Evolutionary conservation across 2,797 vertebrate species (phyloP).

Genomic region (Rhynchonycteris naso): DNA sequence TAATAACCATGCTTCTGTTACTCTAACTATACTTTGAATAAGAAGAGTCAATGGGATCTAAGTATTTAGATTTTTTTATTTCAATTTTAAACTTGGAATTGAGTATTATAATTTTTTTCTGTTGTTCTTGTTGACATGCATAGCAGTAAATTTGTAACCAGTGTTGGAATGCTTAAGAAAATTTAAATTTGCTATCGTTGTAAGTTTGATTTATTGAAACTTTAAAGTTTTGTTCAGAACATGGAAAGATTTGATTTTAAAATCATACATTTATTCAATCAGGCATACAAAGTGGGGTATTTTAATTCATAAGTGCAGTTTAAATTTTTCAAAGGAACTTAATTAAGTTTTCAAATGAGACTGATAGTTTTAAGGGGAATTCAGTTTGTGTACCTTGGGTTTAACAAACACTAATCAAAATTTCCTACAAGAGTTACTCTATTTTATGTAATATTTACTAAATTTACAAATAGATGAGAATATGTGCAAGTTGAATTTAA

Average conservation of each 20-base stretch:
- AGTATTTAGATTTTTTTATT: conserved; percentile 44
- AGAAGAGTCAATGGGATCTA: neutral
- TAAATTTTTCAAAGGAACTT: conserved; percentile 55
- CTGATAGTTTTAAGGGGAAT: conserved; percentile 58
- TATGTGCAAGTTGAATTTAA: conserved; percentile 44
- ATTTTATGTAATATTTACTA: conserved; percentile 62
- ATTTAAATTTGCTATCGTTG: conserved; percentile 59
- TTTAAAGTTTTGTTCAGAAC: conserved; percentile 53
- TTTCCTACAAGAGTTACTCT: conserved; percentile 27
- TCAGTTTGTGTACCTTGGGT: conserved; percentile 49
- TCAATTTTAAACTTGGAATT: conserved; percentile 29
- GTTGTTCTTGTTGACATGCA: conserved; percentile 36
- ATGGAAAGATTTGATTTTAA: conserved; percentile 57
- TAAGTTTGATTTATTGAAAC: conserved; percentile 71
- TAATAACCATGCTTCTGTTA: neutral
- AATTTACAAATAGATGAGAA: conserved; percentile 48
- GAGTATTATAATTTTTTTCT: neutral
- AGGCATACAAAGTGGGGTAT: conserved; percentile 15
- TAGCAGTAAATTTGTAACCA: conserved; percentile 61
- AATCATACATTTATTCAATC: conserved; percentile 57
- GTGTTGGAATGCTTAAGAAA: conserved; percentile 40
- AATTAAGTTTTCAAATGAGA: conserved; percentile 61
- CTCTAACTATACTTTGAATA: neutral
- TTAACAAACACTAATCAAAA: conserved; percentile 67
- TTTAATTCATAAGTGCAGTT: conserved; percentile 52